Conservation (phyloP, 1,140 invertebrate genomes). For the Papilio aristodemus region DNA sequence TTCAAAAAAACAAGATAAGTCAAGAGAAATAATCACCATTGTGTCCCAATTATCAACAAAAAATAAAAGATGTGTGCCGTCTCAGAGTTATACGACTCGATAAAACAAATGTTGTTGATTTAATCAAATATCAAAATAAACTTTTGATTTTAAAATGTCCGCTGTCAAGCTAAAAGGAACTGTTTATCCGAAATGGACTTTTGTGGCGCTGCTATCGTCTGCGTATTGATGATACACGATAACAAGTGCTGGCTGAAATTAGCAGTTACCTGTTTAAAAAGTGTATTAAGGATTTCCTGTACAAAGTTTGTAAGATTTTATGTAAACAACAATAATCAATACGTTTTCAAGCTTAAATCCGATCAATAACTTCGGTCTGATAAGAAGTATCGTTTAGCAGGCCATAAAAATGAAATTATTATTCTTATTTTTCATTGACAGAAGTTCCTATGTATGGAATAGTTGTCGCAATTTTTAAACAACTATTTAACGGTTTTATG, state of each 20-base stretch:
- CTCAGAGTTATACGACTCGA: constrained; percentile 14
- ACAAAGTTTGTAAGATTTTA: no score
- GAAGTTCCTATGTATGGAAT: no score
- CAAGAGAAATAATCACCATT: constrained; percentile 25
- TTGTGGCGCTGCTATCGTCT: no score
- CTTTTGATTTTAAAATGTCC: constrained; percentile 1
- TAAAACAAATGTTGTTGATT: constrained; percentile 16
- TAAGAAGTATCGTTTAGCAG: no score
- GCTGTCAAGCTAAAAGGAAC: background rate
- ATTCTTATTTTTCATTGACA: no score
- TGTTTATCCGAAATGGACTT: background rate
- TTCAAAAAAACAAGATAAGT: constrained; percentile 5
- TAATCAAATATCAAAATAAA: constrained; percentile 27
- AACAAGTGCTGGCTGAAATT: background rate
- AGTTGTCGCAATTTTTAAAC: no score
- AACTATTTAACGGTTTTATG: no score
- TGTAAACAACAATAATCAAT: no score
- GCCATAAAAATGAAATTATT: no score
- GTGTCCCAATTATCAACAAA: constrained; percentile 22
- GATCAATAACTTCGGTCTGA: no score
- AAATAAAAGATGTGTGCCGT: constrained; percentile 13
- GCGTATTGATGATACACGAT: background rate
- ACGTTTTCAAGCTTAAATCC: no score
- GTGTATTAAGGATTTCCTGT: no score
- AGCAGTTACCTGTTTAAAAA: background rate